Conservation (phyloP, 2,888 invertebrate species). For the Trichacis sp. region DNA sequence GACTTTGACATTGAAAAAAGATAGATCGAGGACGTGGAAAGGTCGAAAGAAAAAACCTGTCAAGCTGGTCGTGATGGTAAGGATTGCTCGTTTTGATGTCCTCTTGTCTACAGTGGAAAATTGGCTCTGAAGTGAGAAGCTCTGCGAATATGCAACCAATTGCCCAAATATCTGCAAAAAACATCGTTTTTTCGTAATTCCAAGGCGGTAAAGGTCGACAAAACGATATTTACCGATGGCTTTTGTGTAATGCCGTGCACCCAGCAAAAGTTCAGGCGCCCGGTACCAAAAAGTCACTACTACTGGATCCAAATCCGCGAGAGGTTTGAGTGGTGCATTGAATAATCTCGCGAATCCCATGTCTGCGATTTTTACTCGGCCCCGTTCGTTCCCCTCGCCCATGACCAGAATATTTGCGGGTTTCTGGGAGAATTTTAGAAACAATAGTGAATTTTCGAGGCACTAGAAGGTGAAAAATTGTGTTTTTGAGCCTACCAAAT, state of each 20-base stretch:
- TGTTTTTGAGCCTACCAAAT: slow-evolving; percentile 89
- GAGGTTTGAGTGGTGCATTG: slow-evolving; percentile 96
- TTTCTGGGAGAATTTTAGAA: slow-evolving; percentile 75
- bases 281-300: slow-evolving; percentile 99
- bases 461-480: too few relatives aligned
- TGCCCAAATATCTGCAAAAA: slow-evolving; percentile 91
- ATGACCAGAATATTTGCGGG: slow-evolving; percentile 99
- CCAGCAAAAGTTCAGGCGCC: slow-evolving; percentile 94
- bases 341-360: slow-evolving; percentile 99
- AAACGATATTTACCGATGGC: slow-evolving; percentile 96
- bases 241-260: slow-evolving; percentile 97
- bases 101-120: slow-evolving; percentile 99
- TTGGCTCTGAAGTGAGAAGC: slow-evolving; percentile 97
- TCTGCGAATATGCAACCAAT: slow-evolving; percentile 99
- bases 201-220: too few relatives aligned
- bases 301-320: slow-evolving; percentile 98
- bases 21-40: neutral
- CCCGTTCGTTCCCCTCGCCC: slow-evolving; percentile 98
- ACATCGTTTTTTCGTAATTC: neutral
- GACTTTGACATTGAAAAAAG: too few relatives aligned
- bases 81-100: slow-evolving; percentile 99
- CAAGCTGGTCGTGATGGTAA: slow-evolving; percentile 98
- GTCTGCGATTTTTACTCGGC: slow-evolving; percentile 97
- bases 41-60: slow-evolving; percentile 70
- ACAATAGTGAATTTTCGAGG: too few relatives aligned